Percentiles rank a stretch among this genome's conserved stretches.
Conservation (phyloP, 2,113 vertebrate genomes). For the Gavialis gangeticus region DNA sequence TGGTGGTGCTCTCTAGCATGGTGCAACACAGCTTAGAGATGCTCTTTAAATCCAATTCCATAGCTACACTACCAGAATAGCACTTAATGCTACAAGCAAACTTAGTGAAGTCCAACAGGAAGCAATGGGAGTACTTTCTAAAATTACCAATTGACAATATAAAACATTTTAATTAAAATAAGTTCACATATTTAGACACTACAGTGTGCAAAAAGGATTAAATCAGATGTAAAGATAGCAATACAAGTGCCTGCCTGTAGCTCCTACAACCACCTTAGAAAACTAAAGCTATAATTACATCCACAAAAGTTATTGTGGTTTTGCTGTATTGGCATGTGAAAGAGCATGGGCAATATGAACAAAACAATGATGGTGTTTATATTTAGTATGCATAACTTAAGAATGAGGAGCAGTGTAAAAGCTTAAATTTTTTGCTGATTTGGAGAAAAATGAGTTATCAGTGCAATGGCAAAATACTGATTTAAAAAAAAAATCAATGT, state of each 20-base stretch:
- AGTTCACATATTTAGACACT: background rate
- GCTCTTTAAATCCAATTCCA: background rate
- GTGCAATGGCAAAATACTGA: background rate
- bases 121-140: background rate
- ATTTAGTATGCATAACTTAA: background rate
- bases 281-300: slow-evolving; percentile 44
- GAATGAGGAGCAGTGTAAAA: background rate
- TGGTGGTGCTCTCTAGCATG: too few species aligned
- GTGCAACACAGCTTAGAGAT: too few species aligned
- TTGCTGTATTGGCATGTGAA: background rate
- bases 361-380: background rate
- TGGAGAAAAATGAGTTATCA: background rate
- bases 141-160: background rate
- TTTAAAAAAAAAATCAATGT: background rate
- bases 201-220: background rate
- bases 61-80: background rate
- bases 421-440: background rate
- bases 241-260: background rate
- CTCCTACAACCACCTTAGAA: slow-evolving; percentile 26
- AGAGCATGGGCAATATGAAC: background rate
- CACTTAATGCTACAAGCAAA: background rate
- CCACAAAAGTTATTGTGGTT: slow-evolving; percentile 26
- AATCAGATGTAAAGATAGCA: background rate
- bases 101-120: background rate
- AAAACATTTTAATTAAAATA: background rate